Base-by-base conservation (phyloP, 2,888 invertebrate species). In the Heteromurus nitidus region DNA sequence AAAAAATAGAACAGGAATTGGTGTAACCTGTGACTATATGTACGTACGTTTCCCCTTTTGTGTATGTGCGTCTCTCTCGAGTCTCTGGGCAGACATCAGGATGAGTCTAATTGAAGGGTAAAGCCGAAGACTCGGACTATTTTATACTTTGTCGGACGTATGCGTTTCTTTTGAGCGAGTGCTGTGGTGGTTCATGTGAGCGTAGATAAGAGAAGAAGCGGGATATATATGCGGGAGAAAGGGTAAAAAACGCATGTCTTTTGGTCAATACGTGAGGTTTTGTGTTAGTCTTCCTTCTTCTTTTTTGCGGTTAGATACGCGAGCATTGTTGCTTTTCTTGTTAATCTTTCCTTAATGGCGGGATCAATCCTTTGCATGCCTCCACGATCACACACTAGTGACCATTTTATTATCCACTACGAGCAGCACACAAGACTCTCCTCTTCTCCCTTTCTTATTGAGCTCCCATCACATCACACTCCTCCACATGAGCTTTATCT, bases 301-400 rank as follows among this genome's bases (percentile, higher is more conserved):
- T 47, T 58, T 68, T 53, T 31, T 68, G 76, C 53, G 76, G 68
- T 76, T 68, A 42, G 58, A 60, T 31, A 5, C 7, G 22, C 22
- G 24, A 42, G 50, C 68, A 76, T 68, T 68, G 68, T 68, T 68
- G 76, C 76, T 30, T 60, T 30, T 60, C 60, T 76, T 68, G 68
- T 76, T 76, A 76, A 76, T 76, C 76, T 76, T 60, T 76, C 68
- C 60, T 76, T 76, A 76, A 76, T 76, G 60, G 76, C 68, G 68
- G 68, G 68, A 76, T 76, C 68, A 60, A 58, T 68, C 30, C 47
- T 58, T 44, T 76, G 44, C 44, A 22, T 68, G 60, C 60, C 47
- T 36, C 60, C 31, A 22, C 31, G 75, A 75, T 75, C 75, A 75
- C 76, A 76, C 76, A 76, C 76, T 58, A 68, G 76, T 76, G 76